These are phyloP conservation scores for Acromyrmex heyeri DNA, from an alignment of 1,140 invertebrate species.

Conservation along the genomic window DNA sequence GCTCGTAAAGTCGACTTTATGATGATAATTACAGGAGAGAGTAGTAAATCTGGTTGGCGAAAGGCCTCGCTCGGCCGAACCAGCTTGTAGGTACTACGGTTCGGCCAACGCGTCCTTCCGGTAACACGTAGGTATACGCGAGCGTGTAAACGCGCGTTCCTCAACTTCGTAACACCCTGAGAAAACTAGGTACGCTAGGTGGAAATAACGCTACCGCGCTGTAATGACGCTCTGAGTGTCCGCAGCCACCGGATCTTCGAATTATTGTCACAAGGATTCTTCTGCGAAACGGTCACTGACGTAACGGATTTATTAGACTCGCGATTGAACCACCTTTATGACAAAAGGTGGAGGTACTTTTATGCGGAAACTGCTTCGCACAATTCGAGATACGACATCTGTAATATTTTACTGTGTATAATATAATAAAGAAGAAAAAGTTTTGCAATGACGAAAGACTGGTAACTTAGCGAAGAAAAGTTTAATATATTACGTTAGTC, in stretches of 20 bases:
- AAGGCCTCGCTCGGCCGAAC: constrained; percentile 66
- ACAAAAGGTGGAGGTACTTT: background rate
- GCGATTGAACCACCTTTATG: constrained; percentile 3
- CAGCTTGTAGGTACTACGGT: constrained; percentile 62
- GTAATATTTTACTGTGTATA: background rate
- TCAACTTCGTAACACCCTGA: constrained; percentile 62
- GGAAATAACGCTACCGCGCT: constrained; percentile 64
- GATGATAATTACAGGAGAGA: constrained; percentile 88
- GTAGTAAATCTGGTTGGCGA: constrained; percentile 86
- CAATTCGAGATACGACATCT: background rate
- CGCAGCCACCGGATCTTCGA: constrained; percentile 36
- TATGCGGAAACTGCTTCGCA: background rate
- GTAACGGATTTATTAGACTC: constrained; percentile 35
- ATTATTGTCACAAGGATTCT: constrained; percentile 64
- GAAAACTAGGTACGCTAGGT: constrained; percentile 34
- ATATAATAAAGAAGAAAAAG: constrained; percentile 16
- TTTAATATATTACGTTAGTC: background rate
- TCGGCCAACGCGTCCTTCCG: constrained; percentile 67
- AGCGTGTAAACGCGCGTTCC: constrained; percentile 73
- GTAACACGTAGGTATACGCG: constrained; percentile 58
- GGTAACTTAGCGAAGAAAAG: background rate
- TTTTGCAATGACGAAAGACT: background rate
- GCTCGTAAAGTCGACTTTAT: constrained; percentile 89
- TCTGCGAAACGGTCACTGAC: constrained; percentile 14
- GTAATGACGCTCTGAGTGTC: background rate